Conservation (phyloP, 2,113 vertebrate species). For the Burhinus oedicnemus region DNA sequence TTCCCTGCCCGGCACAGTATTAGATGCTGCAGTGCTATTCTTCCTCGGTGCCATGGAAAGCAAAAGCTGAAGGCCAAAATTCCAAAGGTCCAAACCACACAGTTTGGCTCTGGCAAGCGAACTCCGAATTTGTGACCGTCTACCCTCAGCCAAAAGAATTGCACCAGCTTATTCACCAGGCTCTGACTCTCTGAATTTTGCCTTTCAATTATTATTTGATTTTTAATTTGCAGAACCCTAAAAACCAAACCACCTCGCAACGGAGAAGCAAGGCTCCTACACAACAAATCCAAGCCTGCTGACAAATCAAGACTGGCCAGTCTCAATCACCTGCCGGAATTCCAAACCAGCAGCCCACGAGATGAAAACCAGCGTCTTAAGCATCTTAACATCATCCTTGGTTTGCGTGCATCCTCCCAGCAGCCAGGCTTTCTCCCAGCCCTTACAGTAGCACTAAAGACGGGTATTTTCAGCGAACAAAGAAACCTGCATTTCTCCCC, state of each 20-base stretch:
- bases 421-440: neutral
- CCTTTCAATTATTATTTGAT: neutral
- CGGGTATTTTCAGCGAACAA: rapidly evolving
- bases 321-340: neutral
- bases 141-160: neutral
- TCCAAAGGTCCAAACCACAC: rapidly evolving
- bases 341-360: neutral
- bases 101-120: neutral
- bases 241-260: neutral
- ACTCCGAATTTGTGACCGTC: neutral
- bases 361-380: neutral
- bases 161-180: too few species aligned
- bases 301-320: rapidly evolving
- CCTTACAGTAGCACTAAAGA: neutral
- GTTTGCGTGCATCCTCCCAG: neutral
- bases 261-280: neutral
- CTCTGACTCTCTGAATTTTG: neutral
- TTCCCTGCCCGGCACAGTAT: rapidly evolving
- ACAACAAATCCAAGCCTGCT: neutral
- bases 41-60: neutral
- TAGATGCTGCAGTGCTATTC: rapidly evolving
- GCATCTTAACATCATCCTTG: neutral
- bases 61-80: neutral
- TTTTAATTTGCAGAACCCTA: neutral
- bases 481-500: neutral